phyloP scores from a whole-genome alignment of 2,113 vertebrate species.

The Trachemys scripta region DNA sequence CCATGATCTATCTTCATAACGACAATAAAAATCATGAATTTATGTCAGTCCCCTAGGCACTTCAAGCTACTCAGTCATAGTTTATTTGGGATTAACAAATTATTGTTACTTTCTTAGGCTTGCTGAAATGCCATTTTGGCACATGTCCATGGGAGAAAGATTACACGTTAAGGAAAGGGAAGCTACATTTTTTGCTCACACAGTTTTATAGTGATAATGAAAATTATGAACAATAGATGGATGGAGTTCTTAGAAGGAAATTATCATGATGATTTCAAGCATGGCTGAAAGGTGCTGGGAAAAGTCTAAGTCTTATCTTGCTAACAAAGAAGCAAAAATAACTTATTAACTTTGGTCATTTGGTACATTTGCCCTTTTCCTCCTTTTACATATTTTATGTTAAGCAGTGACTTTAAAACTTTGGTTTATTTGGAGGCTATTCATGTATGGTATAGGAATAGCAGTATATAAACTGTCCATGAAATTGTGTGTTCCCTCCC shows the following conservation, averaged over 20 bases:
- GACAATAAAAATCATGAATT: background rate
- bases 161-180: conserved; percentile 59
- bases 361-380: background rate
- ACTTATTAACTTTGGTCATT: background rate
- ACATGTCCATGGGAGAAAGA: conserved; percentile 36
- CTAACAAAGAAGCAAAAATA: conserved; percentile 47
- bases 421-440: conserved; percentile 29
- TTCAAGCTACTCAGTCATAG: background rate
- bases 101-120: conserved; percentile 1
- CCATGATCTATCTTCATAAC: background rate
- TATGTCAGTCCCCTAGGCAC: background rate
- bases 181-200: conserved; percentile 7
- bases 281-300: conserved; percentile 42
- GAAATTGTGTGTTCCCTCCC: background rate
- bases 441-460: conserved; percentile 50
- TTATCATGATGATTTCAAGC: conserved; percentile 40
- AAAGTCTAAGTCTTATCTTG: conserved; percentile 54
- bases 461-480: background rate
- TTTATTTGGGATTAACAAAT: conserved; percentile 17
- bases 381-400: conserved; percentile 33
- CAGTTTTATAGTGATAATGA: conserved; percentile 18
- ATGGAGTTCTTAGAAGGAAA: conserved; percentile 40
- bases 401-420: conserved; percentile 18
- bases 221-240: conserved; percentile 41
- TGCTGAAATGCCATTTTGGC: conserved; percentile 52